Evolutionary conservation across 2,797 vertebrate species (phyloP), one percentile per base, ranked within the genome.

Genomic region (Vultur gryphus): DNA sequence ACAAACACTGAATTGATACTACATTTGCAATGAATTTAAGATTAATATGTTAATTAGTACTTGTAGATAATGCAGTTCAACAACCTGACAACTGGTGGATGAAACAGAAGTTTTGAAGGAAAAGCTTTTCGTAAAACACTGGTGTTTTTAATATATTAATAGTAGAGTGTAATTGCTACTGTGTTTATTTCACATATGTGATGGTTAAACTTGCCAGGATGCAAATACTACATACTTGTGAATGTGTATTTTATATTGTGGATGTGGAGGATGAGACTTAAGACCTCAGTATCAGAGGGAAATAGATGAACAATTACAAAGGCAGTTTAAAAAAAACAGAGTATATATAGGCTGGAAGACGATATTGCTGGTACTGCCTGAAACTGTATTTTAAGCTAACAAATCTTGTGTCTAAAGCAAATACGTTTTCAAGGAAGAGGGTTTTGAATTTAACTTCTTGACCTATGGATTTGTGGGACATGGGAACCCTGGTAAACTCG

Each of bases 401-500:
- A 65, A 44, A 61, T 79, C n/a, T 54, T 81, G 8, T 78, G 18
- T 85, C 78, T 77, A 64, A 89, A 92, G 28, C 37, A 71, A 91
- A 71, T 62, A n/a, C 0, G 0, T 64, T 57, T 67, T 86, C 49
- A 88, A 84, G 41, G 62, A 92, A 65, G 43, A 69, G 43, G n/a
- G 16, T 0, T 46, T 82, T 89, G 65, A 69, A 19, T 78, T 65
- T 76, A 59, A 55, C 43, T 73, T 65, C n/a, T 52, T 90, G 65
- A 65, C 20, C 5, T 90, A 24, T 48, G 46, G 29, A 55, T 87
- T 13, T 96, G 43, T 92, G 71, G 81, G 81, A 84, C 28, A 14
- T 41, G 94, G 88, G 90, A 93, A 87, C 81, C 35, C 48, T 87
- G 62, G 77, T 92, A 89, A 91, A 90, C 72, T 70, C 76, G 70